A percentile compares a stretch with the other conserved stretches of the same genome.
phyloP scores from a whole-genome alignment of 2,797 vertebrate species.

The Tokudaia tokunoshimensis region DNA sequence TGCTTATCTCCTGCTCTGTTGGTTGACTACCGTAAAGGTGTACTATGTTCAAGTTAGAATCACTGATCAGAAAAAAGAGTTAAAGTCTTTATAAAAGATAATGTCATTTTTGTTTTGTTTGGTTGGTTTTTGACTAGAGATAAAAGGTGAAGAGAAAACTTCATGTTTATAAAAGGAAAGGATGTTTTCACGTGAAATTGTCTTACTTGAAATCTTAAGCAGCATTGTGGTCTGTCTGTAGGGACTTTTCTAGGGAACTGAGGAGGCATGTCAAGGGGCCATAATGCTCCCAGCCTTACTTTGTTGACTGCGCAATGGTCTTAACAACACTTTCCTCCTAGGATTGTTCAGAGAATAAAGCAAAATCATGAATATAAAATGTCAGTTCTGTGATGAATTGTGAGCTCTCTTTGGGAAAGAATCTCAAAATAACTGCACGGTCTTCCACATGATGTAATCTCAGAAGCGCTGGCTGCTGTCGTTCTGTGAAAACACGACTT shows the following conservation, averaged over 20 bases:
- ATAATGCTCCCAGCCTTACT: conserved; percentile 5
- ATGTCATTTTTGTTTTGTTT: conserved; percentile 1
- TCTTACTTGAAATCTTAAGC: conserved; percentile 48
- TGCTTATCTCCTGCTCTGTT: background rate
- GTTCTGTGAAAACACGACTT: background rate
- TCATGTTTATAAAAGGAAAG: conserved; percentile 60
- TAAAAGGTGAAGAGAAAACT: conserved; percentile 37
- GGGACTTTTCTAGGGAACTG: background rate
- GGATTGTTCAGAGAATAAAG: conserved; percentile 47
- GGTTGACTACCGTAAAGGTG: background rate
- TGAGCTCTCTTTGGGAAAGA: background rate
- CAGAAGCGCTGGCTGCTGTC: background rate
- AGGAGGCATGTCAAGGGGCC: background rate
- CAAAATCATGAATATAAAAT: conserved; percentile 5
- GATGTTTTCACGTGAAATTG: conserved; percentile 15
- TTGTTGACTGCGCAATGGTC: conserved; percentile 5
- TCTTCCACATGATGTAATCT: background rate
- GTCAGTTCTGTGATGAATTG: background rate
- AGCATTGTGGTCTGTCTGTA: background rate
- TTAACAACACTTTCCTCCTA: conserved; percentile 1
- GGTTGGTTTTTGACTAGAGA: conserved; percentile 43
- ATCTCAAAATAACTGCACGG: background rate
- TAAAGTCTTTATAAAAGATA: conserved; percentile 55
- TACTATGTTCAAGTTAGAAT: conserved; percentile 3
- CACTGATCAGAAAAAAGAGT: background rate